These are phyloP conservation scores for Andrena flavipes DNA, from an alignment of 2,888 invertebrate genomes.

Conservation along the genomic window DNA sequence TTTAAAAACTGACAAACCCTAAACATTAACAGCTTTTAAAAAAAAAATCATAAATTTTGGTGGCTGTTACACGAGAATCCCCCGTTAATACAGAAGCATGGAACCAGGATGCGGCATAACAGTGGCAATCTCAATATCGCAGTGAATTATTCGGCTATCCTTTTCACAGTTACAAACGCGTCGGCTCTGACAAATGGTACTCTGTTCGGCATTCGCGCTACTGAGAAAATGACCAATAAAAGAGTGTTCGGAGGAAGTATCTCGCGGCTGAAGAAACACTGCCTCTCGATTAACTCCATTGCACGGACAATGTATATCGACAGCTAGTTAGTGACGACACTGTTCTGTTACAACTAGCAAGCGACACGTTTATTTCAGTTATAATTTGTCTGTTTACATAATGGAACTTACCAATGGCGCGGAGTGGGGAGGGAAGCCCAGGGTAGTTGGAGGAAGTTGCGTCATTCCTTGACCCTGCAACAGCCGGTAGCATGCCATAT, in stretches of 20 bases:
- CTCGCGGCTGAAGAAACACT: background rate
- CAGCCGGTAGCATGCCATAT: slow-evolving; percentile 81
- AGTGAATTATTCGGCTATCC: background rate
- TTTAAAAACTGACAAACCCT: no score
- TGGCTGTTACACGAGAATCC: no score
- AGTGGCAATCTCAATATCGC: background rate
- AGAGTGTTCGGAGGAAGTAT: background rate
- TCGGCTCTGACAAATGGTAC: background rate
- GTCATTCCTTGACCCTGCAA: slow-evolving; percentile 85
- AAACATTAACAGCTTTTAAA: no score
- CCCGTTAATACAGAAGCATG: slow-evolving; percentile 43
- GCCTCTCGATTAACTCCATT: background rate
- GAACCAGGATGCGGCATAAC: slow-evolving; percentile 9
- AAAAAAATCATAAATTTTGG: no score
- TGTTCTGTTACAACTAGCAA: slow-evolving; percentile 30
- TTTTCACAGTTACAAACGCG: background rate
- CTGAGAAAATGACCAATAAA: background rate
- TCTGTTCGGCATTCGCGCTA: background rate
- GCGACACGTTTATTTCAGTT: slow-evolving; percentile 5
- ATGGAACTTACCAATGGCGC: slow-evolving; percentile 81
- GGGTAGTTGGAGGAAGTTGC: slow-evolving; percentile 82
- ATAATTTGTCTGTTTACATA: slow-evolving; percentile 19
- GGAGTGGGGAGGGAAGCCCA: slow-evolving; percentile 81
- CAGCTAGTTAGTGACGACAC: slow-evolving; percentile 21
- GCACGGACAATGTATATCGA: background rate